A percentile compares a stretch with the other conserved stretches of the same genome.
Conservation (phyloP, 2,888 invertebrate species). For the Alloscopus bannaensis region DNA sequence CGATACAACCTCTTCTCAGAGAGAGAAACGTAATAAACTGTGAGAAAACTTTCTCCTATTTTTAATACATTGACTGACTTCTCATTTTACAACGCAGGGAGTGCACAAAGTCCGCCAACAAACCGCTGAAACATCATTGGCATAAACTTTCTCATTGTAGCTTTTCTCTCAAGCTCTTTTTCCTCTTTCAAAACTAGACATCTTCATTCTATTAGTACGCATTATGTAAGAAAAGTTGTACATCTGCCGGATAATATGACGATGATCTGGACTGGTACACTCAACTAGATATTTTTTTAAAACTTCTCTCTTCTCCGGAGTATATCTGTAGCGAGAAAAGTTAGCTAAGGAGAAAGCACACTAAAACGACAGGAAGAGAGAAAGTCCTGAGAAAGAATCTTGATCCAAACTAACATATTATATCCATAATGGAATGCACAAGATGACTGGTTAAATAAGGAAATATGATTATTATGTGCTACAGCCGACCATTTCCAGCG, state of each 20-base stretch:
- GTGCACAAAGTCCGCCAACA: constrained; percentile 37
- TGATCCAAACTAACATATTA: constrained; percentile 57
- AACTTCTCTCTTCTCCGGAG: no score
- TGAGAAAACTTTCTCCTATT: no score
- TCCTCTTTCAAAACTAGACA: constrained; percentile 32
- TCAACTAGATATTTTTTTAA: constrained; percentile 35
- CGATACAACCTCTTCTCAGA: no score
- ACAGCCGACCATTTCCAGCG: constrained; percentile 37
- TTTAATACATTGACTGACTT: constrained; percentile 57
- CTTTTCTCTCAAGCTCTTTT: constrained; percentile 47
- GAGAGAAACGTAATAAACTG: no score
- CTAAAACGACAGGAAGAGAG: constrained; percentile 60
- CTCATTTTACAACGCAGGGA: background rate
- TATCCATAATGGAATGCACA: constrained; percentile 64
- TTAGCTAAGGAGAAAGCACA: constrained; percentile 46
- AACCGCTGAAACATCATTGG: constrained; percentile 57
- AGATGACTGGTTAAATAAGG: constrained; percentile 60
- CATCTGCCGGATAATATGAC: constrained; percentile 9
- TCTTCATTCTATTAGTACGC: constrained; percentile 9
- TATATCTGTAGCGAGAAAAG: no score
- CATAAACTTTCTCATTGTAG: constrained; percentile 64
- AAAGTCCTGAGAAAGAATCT: constrained; percentile 51
- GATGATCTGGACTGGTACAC: constrained; percentile 53
- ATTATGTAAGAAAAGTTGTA: constrained; percentile 6
- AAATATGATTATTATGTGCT: constrained; percentile 65